phyloP scores from a whole-genome alignment of 2,113 vertebrate species.

The Symphodus melops region DNA sequence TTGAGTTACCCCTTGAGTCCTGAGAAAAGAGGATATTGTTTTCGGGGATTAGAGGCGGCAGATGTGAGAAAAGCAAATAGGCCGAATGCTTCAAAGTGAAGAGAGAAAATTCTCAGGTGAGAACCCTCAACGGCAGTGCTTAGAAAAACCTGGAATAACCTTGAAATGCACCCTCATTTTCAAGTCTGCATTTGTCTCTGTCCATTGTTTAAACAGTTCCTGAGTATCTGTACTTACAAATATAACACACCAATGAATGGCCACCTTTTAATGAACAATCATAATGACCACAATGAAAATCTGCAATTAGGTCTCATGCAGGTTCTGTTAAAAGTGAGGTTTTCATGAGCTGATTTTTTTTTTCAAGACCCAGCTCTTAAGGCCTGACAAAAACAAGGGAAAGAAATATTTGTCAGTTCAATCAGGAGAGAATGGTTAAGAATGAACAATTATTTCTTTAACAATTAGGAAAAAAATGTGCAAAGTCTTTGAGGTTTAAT shows the following conservation, averaged over 20 bases:
- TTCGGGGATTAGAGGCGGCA: slow-evolving; percentile 28
- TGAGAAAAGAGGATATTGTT: slow-evolving; percentile 33
- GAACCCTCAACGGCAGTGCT: neutral
- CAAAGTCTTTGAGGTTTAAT: too few relatives aligned
- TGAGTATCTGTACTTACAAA: slow-evolving; percentile 29
- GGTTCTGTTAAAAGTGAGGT: neutral
- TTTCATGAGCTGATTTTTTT: too few relatives aligned
- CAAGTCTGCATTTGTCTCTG: slow-evolving; percentile 5
- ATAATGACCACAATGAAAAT: slow-evolving; percentile 42
- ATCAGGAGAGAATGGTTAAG: too few relatives aligned
- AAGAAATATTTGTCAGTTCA: too few relatives aligned
- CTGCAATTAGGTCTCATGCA: neutral
- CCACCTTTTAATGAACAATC: slow-evolving; percentile 30
- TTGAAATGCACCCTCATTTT: slow-evolving; percentile 16
- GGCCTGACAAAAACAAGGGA: too few relatives aligned
- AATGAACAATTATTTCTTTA: too few relatives aligned
- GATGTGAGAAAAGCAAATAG: slow-evolving; percentile 17
- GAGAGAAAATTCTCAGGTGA: slow-evolving; percentile 5
- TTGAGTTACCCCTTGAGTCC: neutral
- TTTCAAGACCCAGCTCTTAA: too few relatives aligned
- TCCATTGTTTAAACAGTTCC: neutral
- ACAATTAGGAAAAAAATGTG: too few relatives aligned
- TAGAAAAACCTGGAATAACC: slow-evolving; percentile 14
- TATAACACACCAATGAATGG: slow-evolving; percentile 28
- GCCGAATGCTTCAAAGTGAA: neutral